Conservation (phyloP, 2,113 vertebrate species). For the Atlantisia rogersi region DNA sequence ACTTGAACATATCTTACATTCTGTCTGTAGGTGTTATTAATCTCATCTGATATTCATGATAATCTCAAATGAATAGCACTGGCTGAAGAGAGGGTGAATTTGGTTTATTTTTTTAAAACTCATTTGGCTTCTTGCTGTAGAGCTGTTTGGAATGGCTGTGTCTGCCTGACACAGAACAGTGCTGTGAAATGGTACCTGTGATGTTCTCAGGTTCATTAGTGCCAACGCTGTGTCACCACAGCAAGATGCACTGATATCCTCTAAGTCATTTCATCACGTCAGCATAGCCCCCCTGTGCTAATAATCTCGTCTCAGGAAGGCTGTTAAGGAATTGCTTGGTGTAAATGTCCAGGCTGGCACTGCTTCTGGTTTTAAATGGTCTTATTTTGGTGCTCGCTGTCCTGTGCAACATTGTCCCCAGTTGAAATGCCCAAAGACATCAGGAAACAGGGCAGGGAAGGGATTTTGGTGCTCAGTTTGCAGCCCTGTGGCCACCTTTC, state of each 20-base stretch:
- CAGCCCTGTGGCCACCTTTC: neutral
- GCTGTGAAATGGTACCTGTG: accelerated
- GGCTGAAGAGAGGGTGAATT: neutral
- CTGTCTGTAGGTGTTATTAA: neutral
- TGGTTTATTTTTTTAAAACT: neutral
- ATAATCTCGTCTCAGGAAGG: neutral
- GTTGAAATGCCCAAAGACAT: neutral
- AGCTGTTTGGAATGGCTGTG: neutral
- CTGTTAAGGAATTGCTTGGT: neutral
- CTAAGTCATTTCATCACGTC: neutral
- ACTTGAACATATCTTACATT: neutral
- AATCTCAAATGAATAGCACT: neutral
- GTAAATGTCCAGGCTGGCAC: neutral
- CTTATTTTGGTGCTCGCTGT: neutral
- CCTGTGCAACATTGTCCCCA: neutral
- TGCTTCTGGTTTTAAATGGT: neutral
- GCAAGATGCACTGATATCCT: accelerated
- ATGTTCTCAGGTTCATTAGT: neutral
- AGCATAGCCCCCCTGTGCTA: neutral
- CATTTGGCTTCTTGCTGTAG: neutral
- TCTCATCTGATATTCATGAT: accelerated
- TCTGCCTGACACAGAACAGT: neutral
- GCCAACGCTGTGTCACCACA: neutral
- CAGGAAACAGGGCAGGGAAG: neutral
- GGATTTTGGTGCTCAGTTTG: neutral